These are phyloP conservation scores for Enteromius unitaeniatus DNA, from an alignment of 2,797 vertebrate species.

Conservation along the genomic window DNA sequence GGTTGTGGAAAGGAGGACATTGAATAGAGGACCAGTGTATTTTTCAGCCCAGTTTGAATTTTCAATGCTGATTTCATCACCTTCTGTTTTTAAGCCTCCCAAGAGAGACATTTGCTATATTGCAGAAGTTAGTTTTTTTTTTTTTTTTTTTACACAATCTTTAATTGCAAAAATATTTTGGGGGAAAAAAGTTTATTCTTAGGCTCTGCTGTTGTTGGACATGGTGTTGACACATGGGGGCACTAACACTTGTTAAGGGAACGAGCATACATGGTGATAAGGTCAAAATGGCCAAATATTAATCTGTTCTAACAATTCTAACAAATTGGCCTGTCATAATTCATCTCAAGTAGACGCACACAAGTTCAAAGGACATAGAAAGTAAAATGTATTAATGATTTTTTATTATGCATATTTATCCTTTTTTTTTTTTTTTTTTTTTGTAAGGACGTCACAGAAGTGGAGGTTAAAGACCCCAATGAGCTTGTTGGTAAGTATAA, in stretches of 20 bases:
- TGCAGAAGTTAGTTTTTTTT: no score
- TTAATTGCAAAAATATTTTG: not conserved
- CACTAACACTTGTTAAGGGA: constrained; percentile 8
- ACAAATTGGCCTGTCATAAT: not conserved
- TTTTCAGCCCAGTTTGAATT: constrained; percentile 21
- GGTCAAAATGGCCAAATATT: constrained; percentile 1
- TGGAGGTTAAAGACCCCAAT: constrained; percentile 91
- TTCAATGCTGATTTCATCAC: not conserved
- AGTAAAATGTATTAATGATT: not conserved
- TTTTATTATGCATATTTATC: constrained; percentile 17
- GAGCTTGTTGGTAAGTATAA: constrained; percentile 92
- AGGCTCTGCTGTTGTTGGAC: not conserved
- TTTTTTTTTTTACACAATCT: not conserved
- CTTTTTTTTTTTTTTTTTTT: constrained; percentile 43
- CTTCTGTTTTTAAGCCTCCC: not conserved
- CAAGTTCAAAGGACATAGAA: not conserved
- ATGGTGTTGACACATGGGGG: not conserved
- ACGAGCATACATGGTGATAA: not conserved
- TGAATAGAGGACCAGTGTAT: constrained; percentile 27
- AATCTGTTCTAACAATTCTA: not conserved
- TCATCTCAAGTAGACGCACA: not conserved
- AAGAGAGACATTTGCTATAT: not conserved
- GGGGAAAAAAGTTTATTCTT: not conserved
- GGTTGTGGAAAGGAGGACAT: constrained; percentile 3
- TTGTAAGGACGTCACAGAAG: constrained; percentile 81